Evolutionary conservation across 1,140 invertebrate species (phyloP), one percentile per base, ranked within the genome.

Genomic region (Diorhabda sublineata): DNA sequence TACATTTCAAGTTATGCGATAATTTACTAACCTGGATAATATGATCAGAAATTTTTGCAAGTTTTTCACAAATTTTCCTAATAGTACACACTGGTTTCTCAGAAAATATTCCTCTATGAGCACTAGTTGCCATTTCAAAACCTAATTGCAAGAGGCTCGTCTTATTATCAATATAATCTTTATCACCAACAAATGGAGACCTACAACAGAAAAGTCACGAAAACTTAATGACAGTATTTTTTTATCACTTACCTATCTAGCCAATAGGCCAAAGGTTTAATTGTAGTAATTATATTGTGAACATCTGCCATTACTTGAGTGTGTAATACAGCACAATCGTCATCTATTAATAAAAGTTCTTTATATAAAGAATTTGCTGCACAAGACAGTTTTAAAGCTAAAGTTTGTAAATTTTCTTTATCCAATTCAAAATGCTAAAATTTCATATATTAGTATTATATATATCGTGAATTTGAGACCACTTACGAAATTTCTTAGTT

Each of bases 201-300:
- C 89, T 89, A 74, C 68, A 73, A 82, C 57, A 58, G 45, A 71
- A 52, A 52, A 52, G 26, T 26, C 26, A 52, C 2, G 5, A 52
- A 6, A 5, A 52, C 47, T 52, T 52, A 6, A 52, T 4, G n/a
- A 4, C 47, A 52, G 47, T 4, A 52, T 52, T 52, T 8, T 3
- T 52, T 52, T 52, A 52, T 52, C 44, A 67, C 71, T 73, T 79
- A 90, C 85, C 90, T 86, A 77, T 96, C 92, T 9, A 97, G 82
- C 91, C 94, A 96, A 75, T 88, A 89, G n/a, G 94, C 90, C 11
- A 97, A 80, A 62, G 90, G 90, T 82, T 96, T 97, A n/a, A 96
- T 88, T 47, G 90, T 88, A 47, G 86, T 87, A 71, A 96, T 88
- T 63, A 94, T 89, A 66, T 92, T 88, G 8, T 93, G 91, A 56